Conservation (phyloP, 1,140 invertebrate genomes). For the Orchestia grillus region DNA sequence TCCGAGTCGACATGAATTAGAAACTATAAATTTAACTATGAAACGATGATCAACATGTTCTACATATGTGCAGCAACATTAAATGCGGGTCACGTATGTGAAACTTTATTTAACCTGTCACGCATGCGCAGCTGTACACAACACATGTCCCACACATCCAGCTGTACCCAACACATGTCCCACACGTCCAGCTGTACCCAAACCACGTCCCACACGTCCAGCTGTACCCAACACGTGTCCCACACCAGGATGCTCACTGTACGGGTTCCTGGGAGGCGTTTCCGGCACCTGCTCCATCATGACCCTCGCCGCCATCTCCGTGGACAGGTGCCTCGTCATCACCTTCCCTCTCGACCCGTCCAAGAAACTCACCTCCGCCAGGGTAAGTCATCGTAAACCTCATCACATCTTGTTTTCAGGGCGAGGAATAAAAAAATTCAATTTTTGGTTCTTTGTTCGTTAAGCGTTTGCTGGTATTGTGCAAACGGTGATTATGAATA, state of each 20-base stretch:
- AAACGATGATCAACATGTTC: no score
- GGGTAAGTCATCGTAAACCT: constrained; percentile 42
- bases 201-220: background rate
- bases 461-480: no score
- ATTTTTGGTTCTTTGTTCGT: no score
- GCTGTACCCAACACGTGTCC: background rate
- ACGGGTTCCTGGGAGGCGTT: constrained; percentile 79
- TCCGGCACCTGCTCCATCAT: constrained; percentile 69
- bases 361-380: constrained; percentile 60
- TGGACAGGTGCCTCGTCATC: constrained; percentile 70
- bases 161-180: background rate
- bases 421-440: no score
- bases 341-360: constrained; percentile 70
- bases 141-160: background rate
- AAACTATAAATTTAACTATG: no score
- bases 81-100: no score
- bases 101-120: background rate
- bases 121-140: background rate
- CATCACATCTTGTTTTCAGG: no score
- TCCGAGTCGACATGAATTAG: no score
- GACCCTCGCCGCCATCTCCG: constrained; percentile 69
- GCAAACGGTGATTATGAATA: no score
- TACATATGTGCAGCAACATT: no score
- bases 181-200: background rate
- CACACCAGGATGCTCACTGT: constrained; percentile 81